Percentiles rank a stretch among this genome's conserved stretches.
Conservation (phyloP, 2,888 invertebrate genomes). For the Meandrusa payeni region DNA sequence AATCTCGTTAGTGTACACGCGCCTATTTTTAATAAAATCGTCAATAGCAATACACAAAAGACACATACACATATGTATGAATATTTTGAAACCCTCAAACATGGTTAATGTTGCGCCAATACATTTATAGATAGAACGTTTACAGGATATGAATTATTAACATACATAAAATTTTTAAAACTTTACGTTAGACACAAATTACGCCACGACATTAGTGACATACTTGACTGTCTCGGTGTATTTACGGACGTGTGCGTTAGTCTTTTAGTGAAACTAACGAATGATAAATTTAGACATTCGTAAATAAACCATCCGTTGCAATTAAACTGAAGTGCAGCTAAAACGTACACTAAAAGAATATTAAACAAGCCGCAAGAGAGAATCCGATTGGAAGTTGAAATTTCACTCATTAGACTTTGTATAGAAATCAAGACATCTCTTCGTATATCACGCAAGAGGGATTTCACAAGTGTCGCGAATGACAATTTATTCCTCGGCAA, state of each 20-base stretch:
- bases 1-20: conserved; percentile 25
- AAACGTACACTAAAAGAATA: conserved; percentile 12
- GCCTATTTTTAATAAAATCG: conserved; percentile 49
- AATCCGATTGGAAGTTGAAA: conserved; percentile 29
- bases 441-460: conserved; percentile 41
- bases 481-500: conserved; percentile 50
- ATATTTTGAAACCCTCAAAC: too few species aligned
- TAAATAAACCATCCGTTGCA: conserved; percentile 51
- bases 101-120: too few species aligned
- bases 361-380: conserved; percentile 4
- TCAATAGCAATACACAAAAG: conserved; percentile 45
- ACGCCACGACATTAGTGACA: conserved; percentile 50
- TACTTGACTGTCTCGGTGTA: conserved; percentile 58
- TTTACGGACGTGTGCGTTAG: conserved; percentile 46
- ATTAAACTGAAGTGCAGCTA: conserved; percentile 35
- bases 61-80: neutral
- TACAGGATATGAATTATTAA: too few species aligned
- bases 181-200: conserved; percentile 9
- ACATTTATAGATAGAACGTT: too few species aligned
- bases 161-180: neutral
- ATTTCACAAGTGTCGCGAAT: conserved; percentile 40
- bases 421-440: conserved; percentile 33
- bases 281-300: conserved; percentile 47
- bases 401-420: conserved; percentile 34
- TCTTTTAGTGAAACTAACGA: conserved; percentile 44